Base-by-base conservation (phyloP, 2,113 vertebrate genomes). In the Tragulus kanchil region DNA sequence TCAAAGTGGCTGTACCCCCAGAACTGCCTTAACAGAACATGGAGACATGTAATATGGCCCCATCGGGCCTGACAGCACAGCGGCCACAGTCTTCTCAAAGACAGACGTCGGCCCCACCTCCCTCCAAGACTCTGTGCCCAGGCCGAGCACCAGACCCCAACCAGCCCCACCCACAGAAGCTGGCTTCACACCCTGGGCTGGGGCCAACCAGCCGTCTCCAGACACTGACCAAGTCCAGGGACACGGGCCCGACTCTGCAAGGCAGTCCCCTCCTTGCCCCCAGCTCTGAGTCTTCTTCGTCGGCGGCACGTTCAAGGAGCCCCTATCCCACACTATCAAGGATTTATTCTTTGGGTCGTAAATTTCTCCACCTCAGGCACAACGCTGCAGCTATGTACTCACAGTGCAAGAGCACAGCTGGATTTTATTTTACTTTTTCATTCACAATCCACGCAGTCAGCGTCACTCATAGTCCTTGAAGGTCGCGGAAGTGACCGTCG, bases 241-340 rank as follows among this genome's bases (percentile, higher is more conserved):
- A 6, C 17, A 65, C 52, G 56, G 16, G 23, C 16, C 52, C 11
- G 0, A 6, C 5, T 1, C 45, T 12, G 0, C 3, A 13, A 59
- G 78, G 45, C 48, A 85, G 50, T 23, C 62, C 56, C 42, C 6
- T n/a, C 91, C 8, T 54, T 21, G 31, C 58, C 54, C 1, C 11
- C 31, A 15, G 56, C 16, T 90, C 48, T 13, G 50, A 50, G n/a
- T 48, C 71, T 61, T 79, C 21, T 62, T 36, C 48, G 79, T 54
- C 50, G 21, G 78, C 77, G 12, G 56, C 56, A 36, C 77, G 8
- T 94, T 79, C 84, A 69, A 87, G 65, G 25, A 85, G 83, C 52
- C 67, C 42, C 61, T 14, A 11, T 17, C 36, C 87, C 58, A 21
- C 59, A 54, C 85, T 52, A 56, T 45, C 64, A 50, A 79, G 36